Percentiles rank a stretch among this genome's conserved stretches.
phyloP scores from a whole-genome alignment of 1,140 invertebrate genomes.

The Trachelipus rathkii region DNA sequence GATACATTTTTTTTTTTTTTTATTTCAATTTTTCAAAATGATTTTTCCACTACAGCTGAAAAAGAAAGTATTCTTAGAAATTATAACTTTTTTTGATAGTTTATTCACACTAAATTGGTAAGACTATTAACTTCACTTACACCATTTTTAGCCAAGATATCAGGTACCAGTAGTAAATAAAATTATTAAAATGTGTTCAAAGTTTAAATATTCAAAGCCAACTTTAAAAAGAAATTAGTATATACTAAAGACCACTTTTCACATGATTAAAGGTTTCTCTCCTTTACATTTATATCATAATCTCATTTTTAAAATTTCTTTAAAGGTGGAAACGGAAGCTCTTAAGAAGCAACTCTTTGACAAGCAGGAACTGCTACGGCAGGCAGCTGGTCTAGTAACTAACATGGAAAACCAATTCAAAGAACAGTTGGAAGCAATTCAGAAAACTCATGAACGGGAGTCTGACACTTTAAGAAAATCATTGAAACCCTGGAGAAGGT shows the following conservation, averaged over 20 bases:
- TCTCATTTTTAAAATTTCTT: conserved; percentile 27
- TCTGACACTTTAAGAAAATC: conserved; percentile 39
- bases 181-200: too few relatives aligned
- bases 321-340: conserved; percentile 70
- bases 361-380: conserved; percentile 74
- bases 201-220: background rate
- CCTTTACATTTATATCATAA: background rate
- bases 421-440: conserved; percentile 48
- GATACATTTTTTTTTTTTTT: too few relatives aligned
- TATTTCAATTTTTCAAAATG: too few relatives aligned
- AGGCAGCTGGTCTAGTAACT: conserved; percentile 73
- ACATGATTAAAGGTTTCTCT: background rate
- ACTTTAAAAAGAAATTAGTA: background rate
- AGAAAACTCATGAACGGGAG: conserved; percentile 49
- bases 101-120: too few relatives aligned
- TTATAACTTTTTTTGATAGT: too few relatives aligned
- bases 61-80: too few relatives aligned
- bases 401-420: conserved; percentile 62
- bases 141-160: too few relatives aligned
- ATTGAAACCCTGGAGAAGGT: conserved; percentile 47
- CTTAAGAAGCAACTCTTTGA: conserved; percentile 70
- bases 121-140: too few relatives aligned
- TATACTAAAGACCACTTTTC: background rate
- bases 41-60: too few relatives aligned
- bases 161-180: background rate